phyloP scores from a whole-genome alignment of 1,140 invertebrate species.

The Pseudomyrmex cubaensis region DNA sequence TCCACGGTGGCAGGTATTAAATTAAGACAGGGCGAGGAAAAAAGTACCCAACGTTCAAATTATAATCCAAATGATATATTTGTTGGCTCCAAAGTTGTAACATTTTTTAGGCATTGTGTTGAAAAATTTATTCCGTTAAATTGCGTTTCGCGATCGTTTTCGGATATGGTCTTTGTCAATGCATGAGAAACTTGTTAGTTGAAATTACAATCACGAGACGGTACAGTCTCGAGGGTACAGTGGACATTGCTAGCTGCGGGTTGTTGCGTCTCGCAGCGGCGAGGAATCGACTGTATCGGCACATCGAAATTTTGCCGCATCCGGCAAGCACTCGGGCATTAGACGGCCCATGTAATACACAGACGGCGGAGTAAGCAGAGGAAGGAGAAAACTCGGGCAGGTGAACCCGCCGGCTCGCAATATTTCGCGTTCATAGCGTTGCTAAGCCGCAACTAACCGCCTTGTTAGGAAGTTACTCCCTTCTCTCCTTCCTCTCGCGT shows the following conservation, averaged over 20 bases:
- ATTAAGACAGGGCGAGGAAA: neutral
- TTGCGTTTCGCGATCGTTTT: too few species aligned
- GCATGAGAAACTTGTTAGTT: too few species aligned
- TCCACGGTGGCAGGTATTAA: slow-evolving; percentile 12
- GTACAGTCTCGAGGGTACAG: too few species aligned
- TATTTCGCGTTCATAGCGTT: slow-evolving; percentile 81
- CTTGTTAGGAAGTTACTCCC: slow-evolving; percentile 84
- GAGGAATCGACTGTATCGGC: slow-evolving; percentile 69
- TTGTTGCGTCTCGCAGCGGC: slow-evolving; percentile 29
- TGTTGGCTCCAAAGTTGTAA: too few species aligned
- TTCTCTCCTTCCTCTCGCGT: slow-evolving; percentile 67
- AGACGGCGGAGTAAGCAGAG: slow-evolving; percentile 41
- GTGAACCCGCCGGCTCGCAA: slow-evolving; percentile 68
- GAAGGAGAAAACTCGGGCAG: neutral
- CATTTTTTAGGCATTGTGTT: too few species aligned
- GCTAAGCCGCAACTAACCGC: slow-evolving; percentile 84
- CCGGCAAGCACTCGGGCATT: slow-evolving; percentile 65
- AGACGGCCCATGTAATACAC: slow-evolving; percentile 54
- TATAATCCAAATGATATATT: neutral
- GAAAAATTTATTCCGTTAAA: too few species aligned
- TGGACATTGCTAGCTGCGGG: neutral
- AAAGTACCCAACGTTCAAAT: neutral
- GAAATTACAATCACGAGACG: too few species aligned
- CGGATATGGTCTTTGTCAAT: too few species aligned
- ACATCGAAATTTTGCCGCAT: slow-evolving; percentile 56